These are phyloP conservation scores for Piaya cayana DNA, from an alignment of 2,113 vertebrate species.

Conservation along the genomic window DNA sequence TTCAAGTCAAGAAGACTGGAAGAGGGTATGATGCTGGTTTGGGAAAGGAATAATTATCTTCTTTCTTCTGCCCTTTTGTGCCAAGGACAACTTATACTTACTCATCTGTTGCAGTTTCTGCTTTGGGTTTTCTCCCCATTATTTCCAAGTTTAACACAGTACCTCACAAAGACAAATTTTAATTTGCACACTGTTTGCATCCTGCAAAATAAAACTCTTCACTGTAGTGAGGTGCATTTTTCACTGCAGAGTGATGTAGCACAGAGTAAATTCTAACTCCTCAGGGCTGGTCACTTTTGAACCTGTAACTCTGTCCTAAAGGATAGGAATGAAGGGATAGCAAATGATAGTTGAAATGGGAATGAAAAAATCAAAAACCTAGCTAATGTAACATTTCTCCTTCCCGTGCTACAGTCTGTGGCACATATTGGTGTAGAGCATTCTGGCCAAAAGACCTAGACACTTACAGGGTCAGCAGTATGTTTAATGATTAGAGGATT, in stretches of 20 bases:
- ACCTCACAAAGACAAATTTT: not conserved
- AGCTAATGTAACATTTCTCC: not conserved
- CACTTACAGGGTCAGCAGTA: not conserved
- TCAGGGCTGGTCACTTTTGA: not conserved
- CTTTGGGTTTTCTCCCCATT: not conserved
- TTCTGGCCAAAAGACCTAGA: not conserved
- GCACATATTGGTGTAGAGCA: not conserved
- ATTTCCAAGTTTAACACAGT: not conserved
- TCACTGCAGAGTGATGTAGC: not conserved
- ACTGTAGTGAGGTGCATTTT: not conserved
- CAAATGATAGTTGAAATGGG: not conserved
- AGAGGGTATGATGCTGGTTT: constrained; percentile 83
- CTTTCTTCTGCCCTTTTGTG: not conserved
- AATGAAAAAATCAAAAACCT: not conserved
- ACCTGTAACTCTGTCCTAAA: not conserved
- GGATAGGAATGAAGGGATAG: not conserved
- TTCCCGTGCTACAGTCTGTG: not conserved
- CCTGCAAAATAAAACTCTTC: not conserved
- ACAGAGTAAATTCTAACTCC: not conserved
- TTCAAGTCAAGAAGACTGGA: constrained; percentile 74
- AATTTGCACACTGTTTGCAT: not conserved
- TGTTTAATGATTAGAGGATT: not conserved
- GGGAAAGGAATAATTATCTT: constrained; percentile 73
- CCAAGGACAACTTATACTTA: not conserved
- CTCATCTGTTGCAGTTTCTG: not conserved